Conservation (phyloP, 2,113 vertebrate genomes). For the Spermophilus dauricus region DNA sequence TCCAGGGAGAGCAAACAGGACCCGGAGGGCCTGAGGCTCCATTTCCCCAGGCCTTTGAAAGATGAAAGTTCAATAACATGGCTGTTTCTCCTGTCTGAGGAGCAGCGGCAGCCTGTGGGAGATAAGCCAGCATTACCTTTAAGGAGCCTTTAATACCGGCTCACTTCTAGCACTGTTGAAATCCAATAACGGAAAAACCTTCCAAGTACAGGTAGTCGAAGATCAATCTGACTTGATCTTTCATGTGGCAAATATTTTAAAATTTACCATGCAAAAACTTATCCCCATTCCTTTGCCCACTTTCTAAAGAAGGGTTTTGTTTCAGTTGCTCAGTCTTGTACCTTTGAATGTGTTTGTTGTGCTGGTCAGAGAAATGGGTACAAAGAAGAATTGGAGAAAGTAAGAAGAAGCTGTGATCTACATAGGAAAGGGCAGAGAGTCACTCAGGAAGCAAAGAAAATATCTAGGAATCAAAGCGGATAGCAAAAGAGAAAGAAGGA, state of each 20-base stretch:
- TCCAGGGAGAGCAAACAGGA: not conserved
- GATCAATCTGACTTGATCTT: not conserved
- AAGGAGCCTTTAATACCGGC: not conserved
- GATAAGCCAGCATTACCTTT: not conserved
- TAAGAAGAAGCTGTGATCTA: not conserved
- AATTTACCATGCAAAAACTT: not conserved
- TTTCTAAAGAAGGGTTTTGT: not conserved
- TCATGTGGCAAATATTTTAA: not conserved
- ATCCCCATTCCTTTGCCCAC: not conserved
- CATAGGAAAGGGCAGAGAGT: not conserved
- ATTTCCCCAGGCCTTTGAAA: not conserved
- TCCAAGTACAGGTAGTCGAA: not conserved
- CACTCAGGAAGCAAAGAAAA: not conserved
- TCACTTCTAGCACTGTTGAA: not conserved
- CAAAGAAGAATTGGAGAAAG: not conserved
- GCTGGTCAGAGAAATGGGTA: slow-evolving; percentile 18
- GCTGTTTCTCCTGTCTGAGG: not conserved
- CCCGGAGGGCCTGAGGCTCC: not conserved
- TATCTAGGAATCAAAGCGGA: not conserved
- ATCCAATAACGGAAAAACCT: not conserved
- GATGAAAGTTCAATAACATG: not conserved
- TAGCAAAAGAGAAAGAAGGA: not conserved
- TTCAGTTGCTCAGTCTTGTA: not conserved
- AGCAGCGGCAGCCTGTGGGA: not conserved
- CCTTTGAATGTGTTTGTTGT: not conserved